Base-by-base conservation (phyloP, 2,888 invertebrate genomes). In the Stenoptilia bipunctidactyla region DNA sequence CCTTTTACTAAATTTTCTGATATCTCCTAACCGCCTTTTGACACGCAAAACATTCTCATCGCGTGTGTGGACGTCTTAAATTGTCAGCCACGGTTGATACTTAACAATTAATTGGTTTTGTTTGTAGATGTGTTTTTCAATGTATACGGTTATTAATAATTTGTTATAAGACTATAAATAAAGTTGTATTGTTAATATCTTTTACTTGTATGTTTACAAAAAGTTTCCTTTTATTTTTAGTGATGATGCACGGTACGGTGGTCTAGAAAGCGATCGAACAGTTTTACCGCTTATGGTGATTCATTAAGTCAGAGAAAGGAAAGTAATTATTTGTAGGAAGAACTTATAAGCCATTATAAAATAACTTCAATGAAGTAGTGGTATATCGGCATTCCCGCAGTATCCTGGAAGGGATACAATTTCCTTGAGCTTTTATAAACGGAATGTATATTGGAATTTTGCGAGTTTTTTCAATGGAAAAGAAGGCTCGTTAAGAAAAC, bases 401-500 rank as follows among this genome's bases (percentile, higher is more conserved):
- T 12, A n/a, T 30, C 30, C 30, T 30, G 30, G 9, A 9, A 5
- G 25, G 9, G 25, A n/a, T 12, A 30, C n/a, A 30, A 10, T 30
- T 20, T n/a, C 30, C 30, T 30, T 10, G 30, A 9, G 30, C 20
- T 20, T 20, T 5, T 20, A 20, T 20, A 5, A 20, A 12, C 30
- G 30, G 30, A n/a, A 30, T 30, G 30, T 12, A 5, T 12, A n/a
- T 4, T 3, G 30, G 30, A 30, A 30, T 30, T 12, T 12, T n/a
- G 30, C 30, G 30, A 30, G 30, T 30, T 30, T 30, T 30, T 30
- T 30, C 30, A 30, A 30, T 30, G 30, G 30, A 4, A 67, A 65
- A 64, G 62, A 65, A 61, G 61, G 66, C 75, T 79, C 69, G 75
- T 76, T 80, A 77, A 70, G 68, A 66, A 67, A 68, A 73, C 74